A percentile compares a stretch with the other conserved stretches of the same genome.
phyloP scores from a whole-genome alignment of 1,140 invertebrate genomes.

The Drosophila obscura region DNA sequence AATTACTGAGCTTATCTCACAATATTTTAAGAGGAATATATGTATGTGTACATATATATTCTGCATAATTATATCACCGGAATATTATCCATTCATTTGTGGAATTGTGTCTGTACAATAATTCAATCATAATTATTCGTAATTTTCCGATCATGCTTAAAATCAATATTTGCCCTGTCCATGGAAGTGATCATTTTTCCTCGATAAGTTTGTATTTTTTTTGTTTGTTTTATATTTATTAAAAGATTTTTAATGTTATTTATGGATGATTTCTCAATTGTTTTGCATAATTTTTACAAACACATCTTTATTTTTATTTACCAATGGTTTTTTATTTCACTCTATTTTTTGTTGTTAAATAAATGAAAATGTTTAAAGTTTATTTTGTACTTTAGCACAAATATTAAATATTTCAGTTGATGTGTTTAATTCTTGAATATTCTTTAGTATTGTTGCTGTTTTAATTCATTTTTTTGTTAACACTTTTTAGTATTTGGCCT shows the following conservation, averaged over 20 bases:
- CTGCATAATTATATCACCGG: too few species aligned
- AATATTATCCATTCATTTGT: too few species aligned
- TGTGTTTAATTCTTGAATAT: slow-evolving; percentile 23
- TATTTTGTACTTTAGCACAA: background rate
- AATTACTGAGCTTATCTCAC: too few species aligned
- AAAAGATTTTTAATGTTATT: background rate
- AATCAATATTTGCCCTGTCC: too few species aligned
- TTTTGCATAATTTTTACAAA: slow-evolving; percentile 18
- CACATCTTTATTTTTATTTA: background rate
- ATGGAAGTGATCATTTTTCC: too few species aligned
- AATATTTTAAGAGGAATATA: too few species aligned
- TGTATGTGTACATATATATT: too few species aligned
- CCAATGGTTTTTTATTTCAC: background rate
- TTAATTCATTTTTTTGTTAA: slow-evolving; percentile 22
- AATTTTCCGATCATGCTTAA: too few species aligned
- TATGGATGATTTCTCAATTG: background rate
- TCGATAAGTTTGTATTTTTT: background rate
- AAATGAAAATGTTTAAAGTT: background rate
- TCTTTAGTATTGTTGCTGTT: slow-evolving; percentile 8
- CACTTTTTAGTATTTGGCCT: slow-evolving; percentile 1
- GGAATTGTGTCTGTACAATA: too few species aligned
- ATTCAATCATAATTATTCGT: too few species aligned
- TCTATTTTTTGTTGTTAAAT: background rate
- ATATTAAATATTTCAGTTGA: slow-evolving; percentile 14
- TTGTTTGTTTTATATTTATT: background rate